Evolutionary conservation across 2,888 invertebrate species (phyloP).

Genomic region (Marasmarcha lunaedactyla): DNA sequence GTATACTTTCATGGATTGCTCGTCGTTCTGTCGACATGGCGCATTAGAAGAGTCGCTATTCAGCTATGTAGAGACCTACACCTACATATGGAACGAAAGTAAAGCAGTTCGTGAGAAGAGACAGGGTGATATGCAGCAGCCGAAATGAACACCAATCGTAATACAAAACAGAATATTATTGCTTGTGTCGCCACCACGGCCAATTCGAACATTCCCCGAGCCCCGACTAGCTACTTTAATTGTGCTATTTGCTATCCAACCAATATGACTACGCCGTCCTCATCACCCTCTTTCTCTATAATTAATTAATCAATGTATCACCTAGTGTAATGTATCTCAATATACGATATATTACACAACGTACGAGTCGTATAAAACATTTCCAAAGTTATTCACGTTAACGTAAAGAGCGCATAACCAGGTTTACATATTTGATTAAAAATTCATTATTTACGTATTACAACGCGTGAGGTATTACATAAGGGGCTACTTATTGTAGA

Average conservation of each 20-base stretch:
- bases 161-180: conserved; percentile 26
- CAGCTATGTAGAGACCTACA: neutral
- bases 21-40: neutral
- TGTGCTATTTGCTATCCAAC: conserved; percentile 50
- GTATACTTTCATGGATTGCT: conserved; percentile 17
- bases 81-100: conserved; percentile 53
- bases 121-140: conserved; percentile 37
- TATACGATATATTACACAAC: neutral
- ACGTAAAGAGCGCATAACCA: conserved; percentile 1
- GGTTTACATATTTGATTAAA: no score
- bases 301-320: conserved; percentile 51
- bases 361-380: neutral
- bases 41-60: neutral
- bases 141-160: conserved; percentile 22
- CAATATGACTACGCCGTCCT: conserved; percentile 25
- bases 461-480: conserved; percentile 50
- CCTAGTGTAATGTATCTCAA: conserved; percentile 38
- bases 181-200: conserved; percentile 20
- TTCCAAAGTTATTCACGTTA: neutral
- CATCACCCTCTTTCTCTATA: conserved; percentile 31
- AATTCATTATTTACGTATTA: conserved; percentile 3
- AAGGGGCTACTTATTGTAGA: conserved; percentile 53
- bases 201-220: conserved; percentile 13
- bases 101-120: conserved; percentile 29
- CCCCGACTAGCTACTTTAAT: conserved; percentile 46